phyloP scores from a whole-genome alignment of 2,888 invertebrate genomes.

The Eucriotettix oculatus region DNA sequence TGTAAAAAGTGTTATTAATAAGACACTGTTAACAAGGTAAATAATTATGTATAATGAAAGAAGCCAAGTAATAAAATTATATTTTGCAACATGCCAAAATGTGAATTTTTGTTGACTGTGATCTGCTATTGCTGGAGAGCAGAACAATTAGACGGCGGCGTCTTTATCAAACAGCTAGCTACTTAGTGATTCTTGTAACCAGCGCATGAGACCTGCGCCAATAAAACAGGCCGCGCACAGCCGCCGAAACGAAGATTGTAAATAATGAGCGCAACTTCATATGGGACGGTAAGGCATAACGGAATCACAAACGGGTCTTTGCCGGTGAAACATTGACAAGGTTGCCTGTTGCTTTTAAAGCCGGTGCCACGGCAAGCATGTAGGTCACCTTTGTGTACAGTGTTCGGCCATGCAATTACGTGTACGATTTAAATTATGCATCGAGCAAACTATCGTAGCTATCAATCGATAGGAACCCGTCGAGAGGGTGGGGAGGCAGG shows the following conservation, averaged over 20 bases:
- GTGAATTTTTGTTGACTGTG: no score
- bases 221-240: neutral
- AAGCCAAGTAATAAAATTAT: no score
- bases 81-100: no score
- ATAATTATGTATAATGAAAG: no score
- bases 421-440: slow-evolving; percentile 12
- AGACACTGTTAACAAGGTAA: no score
- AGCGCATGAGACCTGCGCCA: neutral
- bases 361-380: neutral
- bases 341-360: neutral
- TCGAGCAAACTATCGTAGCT: slow-evolving; percentile 10
- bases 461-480: slow-evolving; percentile 7
- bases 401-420: slow-evolving; percentile 11
- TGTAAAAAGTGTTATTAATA: no score
- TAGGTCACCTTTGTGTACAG: slow-evolving; percentile 12
- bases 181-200: no score
- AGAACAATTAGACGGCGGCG: no score
- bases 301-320: neutral
- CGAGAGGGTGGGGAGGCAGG: neutral
- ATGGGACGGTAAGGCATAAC: neutral
- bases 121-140: no score
- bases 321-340: neutral
- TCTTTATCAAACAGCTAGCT: no score
- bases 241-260: neutral
- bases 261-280: neutral